These are phyloP conservation scores for Scaptomyza hsui DNA, from an alignment of 1,140 invertebrate genomes.

Conservation along the genomic window DNA sequence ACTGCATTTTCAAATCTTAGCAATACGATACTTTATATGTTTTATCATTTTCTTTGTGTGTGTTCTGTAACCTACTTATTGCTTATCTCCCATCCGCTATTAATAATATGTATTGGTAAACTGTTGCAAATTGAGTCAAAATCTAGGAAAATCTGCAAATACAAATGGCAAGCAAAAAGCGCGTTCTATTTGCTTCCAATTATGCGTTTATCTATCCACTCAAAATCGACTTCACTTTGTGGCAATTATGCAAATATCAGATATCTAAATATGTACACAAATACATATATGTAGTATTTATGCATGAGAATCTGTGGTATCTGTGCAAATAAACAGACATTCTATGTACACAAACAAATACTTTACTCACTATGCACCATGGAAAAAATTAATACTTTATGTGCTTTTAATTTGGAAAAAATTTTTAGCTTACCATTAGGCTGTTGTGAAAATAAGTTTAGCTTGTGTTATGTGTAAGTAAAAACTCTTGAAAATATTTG, in stretches of 20 bases:
- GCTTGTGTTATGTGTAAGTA: too few relatives aligned
- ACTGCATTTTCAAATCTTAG: not conserved
- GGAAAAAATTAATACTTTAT: not conserved
- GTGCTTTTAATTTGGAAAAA: not conserved
- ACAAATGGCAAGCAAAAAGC: not conserved
- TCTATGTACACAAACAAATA: not conserved
- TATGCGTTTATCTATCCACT: conserved; percentile 17
- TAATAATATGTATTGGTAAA: conserved; percentile 6
- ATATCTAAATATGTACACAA: not conserved
- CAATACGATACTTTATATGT: not conserved
- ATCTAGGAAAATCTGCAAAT: conserved; percentile 3
- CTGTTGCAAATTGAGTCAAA: conserved; percentile 39
- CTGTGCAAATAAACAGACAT: conserved; percentile 21
- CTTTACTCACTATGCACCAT: not conserved
- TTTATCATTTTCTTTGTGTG: not conserved
- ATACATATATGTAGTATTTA: not conserved
- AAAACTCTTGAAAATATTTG: not conserved
- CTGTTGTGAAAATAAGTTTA: not conserved
- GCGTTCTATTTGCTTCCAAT: conserved; percentile 36
- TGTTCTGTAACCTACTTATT: not conserved
- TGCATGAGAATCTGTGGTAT: conserved; percentile 6
- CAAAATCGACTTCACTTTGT: conserved; percentile 13
- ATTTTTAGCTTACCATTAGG: too few relatives aligned
- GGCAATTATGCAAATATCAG: conserved; percentile 41
- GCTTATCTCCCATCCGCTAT: not conserved